These are phyloP conservation scores for Montipora foliosa DNA, from an alignment of 64 coral and sea anemone genomes.

Conservation along the genomic window DNA sequence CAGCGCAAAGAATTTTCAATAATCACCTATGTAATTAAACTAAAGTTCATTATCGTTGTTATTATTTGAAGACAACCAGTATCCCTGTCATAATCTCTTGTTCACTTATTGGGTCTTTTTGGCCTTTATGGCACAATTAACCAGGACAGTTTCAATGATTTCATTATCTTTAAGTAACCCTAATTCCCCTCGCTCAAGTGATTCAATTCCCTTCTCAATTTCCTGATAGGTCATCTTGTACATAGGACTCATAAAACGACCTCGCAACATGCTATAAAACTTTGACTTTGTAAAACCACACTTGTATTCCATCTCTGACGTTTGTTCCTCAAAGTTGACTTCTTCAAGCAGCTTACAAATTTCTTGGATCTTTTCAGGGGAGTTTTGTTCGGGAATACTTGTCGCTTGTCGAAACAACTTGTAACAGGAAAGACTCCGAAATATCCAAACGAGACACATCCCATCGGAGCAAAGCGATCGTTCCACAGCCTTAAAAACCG, in stretches of 20 bases:
- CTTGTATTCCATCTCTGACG: neutral
- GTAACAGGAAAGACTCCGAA: neutral
- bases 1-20: too few species aligned
- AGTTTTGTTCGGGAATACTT: neutral
- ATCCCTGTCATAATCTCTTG: too few species aligned
- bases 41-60: too few species aligned
- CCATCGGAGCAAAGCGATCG: neutral
- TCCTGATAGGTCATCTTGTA: neutral
- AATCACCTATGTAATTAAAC: too few species aligned
- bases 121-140: neutral
- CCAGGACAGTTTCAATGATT: neutral
- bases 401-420: neutral
- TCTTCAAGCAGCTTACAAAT: neutral
- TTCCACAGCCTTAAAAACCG: neutral
- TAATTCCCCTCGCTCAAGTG: neutral
- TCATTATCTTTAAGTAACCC: neutral
- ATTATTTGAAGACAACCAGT: too few species aligned
- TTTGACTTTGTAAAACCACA: neutral
- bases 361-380: neutral
- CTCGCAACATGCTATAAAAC: constrained; percentile 3
- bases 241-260: neutral
- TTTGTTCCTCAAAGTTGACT: neutral
- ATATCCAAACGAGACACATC: neutral
- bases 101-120: neutral
- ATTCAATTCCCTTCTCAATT: neutral